Percentiles rank a stretch among this genome's conserved stretches.
phyloP scores from a whole-genome alignment of 37 sponge, comb jelly and placozoan genomes.

The Axinella damicornis region DNA sequence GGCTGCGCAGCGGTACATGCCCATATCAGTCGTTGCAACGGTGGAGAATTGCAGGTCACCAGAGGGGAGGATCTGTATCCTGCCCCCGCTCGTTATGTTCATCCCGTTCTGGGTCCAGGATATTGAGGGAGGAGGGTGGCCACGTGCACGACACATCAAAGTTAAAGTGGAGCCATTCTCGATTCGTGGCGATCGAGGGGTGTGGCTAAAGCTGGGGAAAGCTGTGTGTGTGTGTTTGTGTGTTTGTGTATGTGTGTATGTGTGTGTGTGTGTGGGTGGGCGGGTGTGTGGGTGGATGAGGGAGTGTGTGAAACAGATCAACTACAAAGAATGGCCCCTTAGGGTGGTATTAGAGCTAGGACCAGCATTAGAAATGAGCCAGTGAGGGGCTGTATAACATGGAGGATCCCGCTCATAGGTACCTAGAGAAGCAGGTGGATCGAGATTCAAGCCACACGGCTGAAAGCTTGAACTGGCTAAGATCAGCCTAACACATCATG shows the following conservation, averaged over 20 bases:
- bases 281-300: conserved; percentile 9
- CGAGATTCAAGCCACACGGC: too few species aligned
- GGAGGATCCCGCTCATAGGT: too few species aligned
- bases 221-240: conserved; percentile 30
- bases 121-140: conserved; percentile 52
- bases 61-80: background rate
- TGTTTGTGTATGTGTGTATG: conserved; percentile 7
- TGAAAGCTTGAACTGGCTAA: too few species aligned
- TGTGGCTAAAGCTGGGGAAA: too few species aligned
- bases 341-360: too few species aligned
- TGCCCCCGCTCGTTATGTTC: too few species aligned
- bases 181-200: too few species aligned
- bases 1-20: conserved; percentile 21
- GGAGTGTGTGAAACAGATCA: conserved; percentile 1
- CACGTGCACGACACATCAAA: conserved; percentile 49
- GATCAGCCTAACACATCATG: too few species aligned
- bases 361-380: too few species aligned
- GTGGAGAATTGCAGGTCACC: conserved; percentile 7
- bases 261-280: conserved; percentile 7
- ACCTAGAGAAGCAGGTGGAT: too few species aligned
- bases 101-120: conserved; percentile 45
- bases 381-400: too few species aligned
- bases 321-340: too few species aligned
- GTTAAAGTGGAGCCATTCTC: background rate
- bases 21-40: conserved; percentile 14